phyloP scores from a whole-genome alignment of 2,888 invertebrate species.

The Dendrolimus pini region DNA sequence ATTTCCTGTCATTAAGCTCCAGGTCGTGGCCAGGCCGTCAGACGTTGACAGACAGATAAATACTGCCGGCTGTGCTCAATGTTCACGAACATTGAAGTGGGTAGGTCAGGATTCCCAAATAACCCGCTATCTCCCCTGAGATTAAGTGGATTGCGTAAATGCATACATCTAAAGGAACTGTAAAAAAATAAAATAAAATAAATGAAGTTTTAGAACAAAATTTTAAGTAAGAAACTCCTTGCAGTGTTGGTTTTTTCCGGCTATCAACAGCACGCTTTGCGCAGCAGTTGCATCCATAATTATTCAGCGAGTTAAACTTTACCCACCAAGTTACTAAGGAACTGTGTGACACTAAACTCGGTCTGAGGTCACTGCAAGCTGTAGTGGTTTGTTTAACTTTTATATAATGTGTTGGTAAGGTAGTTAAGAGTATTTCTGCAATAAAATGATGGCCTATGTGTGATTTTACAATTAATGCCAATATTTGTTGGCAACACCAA shows the following conservation, averaged over 20 bases:
- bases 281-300: slow-evolving; percentile 37
- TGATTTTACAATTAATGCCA: not conserved
- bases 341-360: slow-evolving; percentile 21
- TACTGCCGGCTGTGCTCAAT: no score
- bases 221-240: no score
- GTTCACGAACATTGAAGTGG: no score
- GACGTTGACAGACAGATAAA: no score
- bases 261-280: slow-evolving; percentile 21
- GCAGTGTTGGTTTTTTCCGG: not conserved
- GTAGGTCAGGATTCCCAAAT: no score
- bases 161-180: no score
- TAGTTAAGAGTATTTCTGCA: not conserved
- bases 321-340: slow-evolving; percentile 31
- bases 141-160: no score
- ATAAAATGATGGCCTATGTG: slow-evolving; percentile 1
- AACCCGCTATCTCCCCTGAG: no score
- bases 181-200: no score
- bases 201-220: no score
- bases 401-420: not conserved
- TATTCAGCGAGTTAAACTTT: slow-evolving; percentile 43
- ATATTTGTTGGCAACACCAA: not conserved
- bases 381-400: slow-evolving; percentile 10
- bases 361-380: slow-evolving; percentile 25
- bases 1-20: no score
- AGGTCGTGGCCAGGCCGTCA: no score